Evolutionary conservation across 2,113 vertebrate genomes (phyloP).

Genomic region (Scalopus aquaticus): DNA sequence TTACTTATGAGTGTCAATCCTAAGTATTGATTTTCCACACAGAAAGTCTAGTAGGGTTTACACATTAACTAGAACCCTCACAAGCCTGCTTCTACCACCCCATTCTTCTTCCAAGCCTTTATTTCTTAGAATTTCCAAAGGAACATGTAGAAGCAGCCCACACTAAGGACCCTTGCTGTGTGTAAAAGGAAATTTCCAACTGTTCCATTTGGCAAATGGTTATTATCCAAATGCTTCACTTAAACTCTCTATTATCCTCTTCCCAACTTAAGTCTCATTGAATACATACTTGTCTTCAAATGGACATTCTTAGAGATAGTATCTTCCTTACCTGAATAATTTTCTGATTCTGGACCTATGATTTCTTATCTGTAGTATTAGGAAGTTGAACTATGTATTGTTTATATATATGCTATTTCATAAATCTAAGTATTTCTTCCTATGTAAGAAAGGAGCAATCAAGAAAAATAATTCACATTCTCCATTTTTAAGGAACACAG

Average conservation of each 20-base stretch:
- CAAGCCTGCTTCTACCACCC: background rate
- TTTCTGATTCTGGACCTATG: background rate
- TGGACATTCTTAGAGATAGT: background rate
- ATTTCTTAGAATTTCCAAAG: background rate
- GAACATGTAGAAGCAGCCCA: background rate
- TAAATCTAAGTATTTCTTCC: slow-evolving; percentile 14
- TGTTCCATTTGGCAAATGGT: background rate
- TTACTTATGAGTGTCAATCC: background rate
- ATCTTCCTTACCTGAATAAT: background rate
- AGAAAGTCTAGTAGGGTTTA: background rate
- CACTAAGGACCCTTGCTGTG: background rate
- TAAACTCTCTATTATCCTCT: background rate
- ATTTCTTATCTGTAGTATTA: slow-evolving; percentile 18
- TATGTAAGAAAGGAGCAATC: background rate
- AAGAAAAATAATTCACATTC: background rate
- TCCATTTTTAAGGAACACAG: background rate
- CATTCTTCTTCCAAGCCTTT: background rate
- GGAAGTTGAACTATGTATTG: background rate
- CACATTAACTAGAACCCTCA: background rate
- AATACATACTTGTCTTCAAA: background rate
- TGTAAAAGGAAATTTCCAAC: background rate
- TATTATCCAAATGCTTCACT: background rate
- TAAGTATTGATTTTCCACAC: background rate
- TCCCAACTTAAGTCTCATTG: background rate
- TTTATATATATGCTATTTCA: background rate